phyloP scores from a whole-genome alignment of 2,113 vertebrate genomes.

The Chaetodon auriga region DNA sequence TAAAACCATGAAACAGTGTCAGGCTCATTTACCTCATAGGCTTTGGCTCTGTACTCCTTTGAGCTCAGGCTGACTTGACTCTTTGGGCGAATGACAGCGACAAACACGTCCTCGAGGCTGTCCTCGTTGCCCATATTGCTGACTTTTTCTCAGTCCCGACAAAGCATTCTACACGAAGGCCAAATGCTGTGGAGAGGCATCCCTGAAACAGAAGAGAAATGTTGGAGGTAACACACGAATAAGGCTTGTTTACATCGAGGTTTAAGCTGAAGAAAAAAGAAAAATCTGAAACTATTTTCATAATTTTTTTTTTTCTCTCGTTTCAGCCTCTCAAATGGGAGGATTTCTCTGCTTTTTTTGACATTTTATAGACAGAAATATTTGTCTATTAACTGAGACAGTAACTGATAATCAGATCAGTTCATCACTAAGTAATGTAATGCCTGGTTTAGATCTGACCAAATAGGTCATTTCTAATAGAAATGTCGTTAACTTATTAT shows the following conservation, averaged over 20 bases:
- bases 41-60: constrained; percentile 96
- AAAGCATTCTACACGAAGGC: constrained; percentile 51
- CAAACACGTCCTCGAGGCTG: constrained; percentile 90
- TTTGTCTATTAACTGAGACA: not conserved
- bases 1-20: not conserved
- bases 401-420: not conserved
- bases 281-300: not conserved
- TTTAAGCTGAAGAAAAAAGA: not conserved
- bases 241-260: not conserved
- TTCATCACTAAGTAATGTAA: not conserved
- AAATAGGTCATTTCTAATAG: not conserved
- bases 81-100: constrained; percentile 98
- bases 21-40: constrained; percentile 90
- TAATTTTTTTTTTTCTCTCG: too few relatives aligned
- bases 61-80: constrained; percentile 95
- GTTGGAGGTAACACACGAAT: not conserved
- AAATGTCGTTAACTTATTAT: too few relatives aligned
- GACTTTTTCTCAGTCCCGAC: constrained; percentile 51
- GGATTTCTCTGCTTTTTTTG: not conserved
- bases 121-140: constrained; percentile 93
- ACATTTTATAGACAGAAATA: too few relatives aligned
- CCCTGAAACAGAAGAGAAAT: constrained; percentile 42
- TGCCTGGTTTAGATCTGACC: too few relatives aligned
- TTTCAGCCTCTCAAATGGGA: not conserved
- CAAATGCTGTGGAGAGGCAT: constrained; percentile 76